Conservation (phyloP, 2,888 invertebrate species). For the Philopedon plagiatum region DNA sequence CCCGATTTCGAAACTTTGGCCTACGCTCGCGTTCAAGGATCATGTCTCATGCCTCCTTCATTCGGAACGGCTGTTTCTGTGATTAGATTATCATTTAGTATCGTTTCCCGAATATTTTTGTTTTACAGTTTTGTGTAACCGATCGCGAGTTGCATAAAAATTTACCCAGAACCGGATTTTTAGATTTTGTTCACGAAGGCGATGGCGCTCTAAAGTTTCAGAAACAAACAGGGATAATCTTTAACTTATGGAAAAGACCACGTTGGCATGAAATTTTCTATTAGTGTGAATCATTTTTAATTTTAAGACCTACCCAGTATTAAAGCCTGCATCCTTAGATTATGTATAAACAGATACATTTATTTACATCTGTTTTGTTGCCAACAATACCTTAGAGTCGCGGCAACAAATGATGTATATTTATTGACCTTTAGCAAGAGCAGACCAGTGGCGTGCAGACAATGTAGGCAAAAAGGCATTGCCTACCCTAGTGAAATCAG, state of each 20-base stretch:
- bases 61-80: conserved; percentile 40
- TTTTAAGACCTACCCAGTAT: background rate
- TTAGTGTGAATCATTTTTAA: too few species aligned
- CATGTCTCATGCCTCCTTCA: conserved; percentile 42
- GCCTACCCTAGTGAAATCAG: too few species aligned
- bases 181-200: background rate
- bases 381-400: too few species aligned
- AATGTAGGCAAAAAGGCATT: too few species aligned
- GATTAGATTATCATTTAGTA: conserved; percentile 49
- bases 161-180: background rate
- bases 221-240: background rate
- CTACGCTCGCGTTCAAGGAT: conserved; percentile 32
- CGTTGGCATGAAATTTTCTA: too few species aligned
- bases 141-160: conserved; percentile 8
- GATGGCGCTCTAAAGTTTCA: background rate
- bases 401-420: too few species aligned
- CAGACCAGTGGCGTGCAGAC: too few species aligned
- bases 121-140: conserved; percentile 14
- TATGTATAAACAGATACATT: too few species aligned
- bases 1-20: conserved; percentile 49
- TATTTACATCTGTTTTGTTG: too few species aligned
- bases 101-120: conserved; percentile 38
- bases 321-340: background rate
- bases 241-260: too few species aligned
- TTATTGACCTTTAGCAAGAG: too few species aligned